These are phyloP conservation scores for Nyctalus aviator DNA, from an alignment of 2,797 vertebrate genomes.

Conservation along the genomic window DNA sequence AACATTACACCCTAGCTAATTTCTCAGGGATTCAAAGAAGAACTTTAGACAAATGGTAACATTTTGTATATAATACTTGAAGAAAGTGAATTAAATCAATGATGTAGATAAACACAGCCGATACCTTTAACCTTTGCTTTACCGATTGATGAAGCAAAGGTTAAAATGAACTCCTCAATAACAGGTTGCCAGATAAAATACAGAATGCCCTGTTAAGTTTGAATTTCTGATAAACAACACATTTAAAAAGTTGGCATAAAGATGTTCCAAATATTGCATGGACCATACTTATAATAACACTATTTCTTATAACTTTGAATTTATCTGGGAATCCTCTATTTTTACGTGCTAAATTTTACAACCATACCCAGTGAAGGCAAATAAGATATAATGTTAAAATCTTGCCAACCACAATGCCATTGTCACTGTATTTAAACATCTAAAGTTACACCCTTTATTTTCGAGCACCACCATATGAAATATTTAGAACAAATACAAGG, in stretches of 20 bases:
- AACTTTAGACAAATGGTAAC: neutral
- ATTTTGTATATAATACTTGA: neutral
- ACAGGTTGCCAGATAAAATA: neutral
- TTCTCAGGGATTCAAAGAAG: slow-evolving; percentile 9
- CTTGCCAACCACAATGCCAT: neutral
- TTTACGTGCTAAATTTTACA: neutral
- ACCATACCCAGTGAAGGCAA: neutral
- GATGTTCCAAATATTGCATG: neutral
- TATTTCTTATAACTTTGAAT: neutral
- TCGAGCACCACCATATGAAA: slow-evolving; percentile 73
- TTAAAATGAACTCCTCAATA: slow-evolving; percentile 12
- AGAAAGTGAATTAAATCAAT: neutral
- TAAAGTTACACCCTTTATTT: slow-evolving; percentile 45
- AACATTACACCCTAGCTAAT: neutral
- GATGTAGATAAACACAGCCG: neutral
- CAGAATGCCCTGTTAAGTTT: neutral
- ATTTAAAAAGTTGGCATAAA: neutral
- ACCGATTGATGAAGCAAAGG: neutral
- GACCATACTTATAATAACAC: neutral
- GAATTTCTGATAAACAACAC: slow-evolving; percentile 5
- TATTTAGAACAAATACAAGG: slow-evolving; percentile 84
- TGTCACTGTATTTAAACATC: slow-evolving; percentile 68
- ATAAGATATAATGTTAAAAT: neutral
- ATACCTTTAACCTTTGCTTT: neutral
- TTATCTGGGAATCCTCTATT: neutral